Evolutionary conservation across 2,113 vertebrate species (phyloP), one percentile per base, ranked within the genome.

Genomic region (Chaetodon trifascialis): DNA sequence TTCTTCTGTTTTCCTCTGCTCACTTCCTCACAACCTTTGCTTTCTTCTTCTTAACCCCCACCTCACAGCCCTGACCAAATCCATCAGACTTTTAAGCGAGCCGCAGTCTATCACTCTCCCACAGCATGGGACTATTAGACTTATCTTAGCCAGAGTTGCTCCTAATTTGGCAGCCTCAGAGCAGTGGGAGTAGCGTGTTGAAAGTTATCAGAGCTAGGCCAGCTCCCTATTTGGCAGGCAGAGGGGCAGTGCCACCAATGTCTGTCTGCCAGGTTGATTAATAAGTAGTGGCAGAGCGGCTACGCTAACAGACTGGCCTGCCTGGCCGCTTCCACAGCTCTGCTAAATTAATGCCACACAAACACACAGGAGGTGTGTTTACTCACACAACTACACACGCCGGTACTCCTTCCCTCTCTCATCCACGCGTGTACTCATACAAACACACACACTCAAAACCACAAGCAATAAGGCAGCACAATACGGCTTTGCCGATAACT

Each of bases 171-270:
- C 91, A 84, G 73, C 83, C 72, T 80, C 68, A 47, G 74, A 90
- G 87, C 83, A 38, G 76, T 74, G 85, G 88, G 87, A 82, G 86
- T 68, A 54, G 66, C 46, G 88, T 84, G 87, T 58, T 91, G 81
- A 89, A 88, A 91, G 89, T 93, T 92, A 92, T 93, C 90, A 88
- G 83, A 88, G 79, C 80, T 80, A 84, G 85, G 87, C 92, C 90
- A 88, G 91, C 84, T 93, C 93, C 64, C 86, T 89, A 89, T 92
- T 92, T 93, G 93, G 91, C 93, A 92, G 85, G 86, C 89, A 60
- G 83, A 86, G 79, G 83, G 89, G 90, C 90, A 85, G 79, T 55
- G 82, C 73, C 84, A 87, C 87, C 74, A 30, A 60, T 88, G 91
- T 83, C 85, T 86, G 74, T 89, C 89, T 88, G 91, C 89, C 90